These are phyloP conservation scores for Drosophila meridionalis DNA, from an alignment of 2,888 invertebrate species.

Conservation along the genomic window DNA sequence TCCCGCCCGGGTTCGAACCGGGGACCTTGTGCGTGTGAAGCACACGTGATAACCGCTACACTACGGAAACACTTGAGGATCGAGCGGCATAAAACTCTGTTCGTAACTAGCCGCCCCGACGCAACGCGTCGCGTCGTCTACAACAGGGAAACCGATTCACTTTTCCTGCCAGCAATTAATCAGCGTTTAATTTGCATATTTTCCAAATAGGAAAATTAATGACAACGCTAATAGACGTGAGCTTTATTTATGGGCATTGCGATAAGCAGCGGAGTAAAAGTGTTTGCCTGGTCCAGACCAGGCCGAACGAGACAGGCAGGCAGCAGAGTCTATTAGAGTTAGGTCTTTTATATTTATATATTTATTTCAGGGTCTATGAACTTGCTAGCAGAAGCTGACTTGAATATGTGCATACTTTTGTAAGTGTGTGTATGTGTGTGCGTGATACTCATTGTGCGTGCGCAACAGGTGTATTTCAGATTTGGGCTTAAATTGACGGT, in stretches of 20 bases:
- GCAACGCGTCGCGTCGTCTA: neutral
- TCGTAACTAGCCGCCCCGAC: conserved; percentile 16
- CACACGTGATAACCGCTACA: conserved; percentile 85
- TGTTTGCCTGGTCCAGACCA: conserved; percentile 43
- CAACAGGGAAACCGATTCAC: conserved; percentile 58
- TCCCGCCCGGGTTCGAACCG: conserved; percentile 85
- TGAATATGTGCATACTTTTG: neutral
- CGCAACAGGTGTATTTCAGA: neutral
- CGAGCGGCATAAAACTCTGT: conserved; percentile 22
- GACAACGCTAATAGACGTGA: conserved; percentile 58
- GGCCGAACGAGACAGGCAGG: conserved; percentile 8
- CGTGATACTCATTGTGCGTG: neutral
- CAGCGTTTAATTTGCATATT: conserved; percentile 71
- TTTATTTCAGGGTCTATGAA: conserved; percentile 49
- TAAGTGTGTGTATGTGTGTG: neutral
- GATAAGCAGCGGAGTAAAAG: conserved; percentile 76
- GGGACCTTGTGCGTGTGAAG: conserved; percentile 85
- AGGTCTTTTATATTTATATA: conserved; percentile 16
- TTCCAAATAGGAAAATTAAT: conserved; percentile 59
- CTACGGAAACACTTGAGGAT: conserved; percentile 80
- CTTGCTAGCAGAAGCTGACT: conserved; percentile 11
- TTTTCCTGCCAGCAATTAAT: conserved; percentile 59
- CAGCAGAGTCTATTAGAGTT: conserved; percentile 31
- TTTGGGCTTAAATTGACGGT: neutral
- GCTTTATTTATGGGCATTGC: conserved; percentile 67